A percentile compares a stretch with the other conserved stretches of the same genome.
Conservation (phyloP, 2,113 vertebrate genomes). For the Desmodus rotundus region DNA sequence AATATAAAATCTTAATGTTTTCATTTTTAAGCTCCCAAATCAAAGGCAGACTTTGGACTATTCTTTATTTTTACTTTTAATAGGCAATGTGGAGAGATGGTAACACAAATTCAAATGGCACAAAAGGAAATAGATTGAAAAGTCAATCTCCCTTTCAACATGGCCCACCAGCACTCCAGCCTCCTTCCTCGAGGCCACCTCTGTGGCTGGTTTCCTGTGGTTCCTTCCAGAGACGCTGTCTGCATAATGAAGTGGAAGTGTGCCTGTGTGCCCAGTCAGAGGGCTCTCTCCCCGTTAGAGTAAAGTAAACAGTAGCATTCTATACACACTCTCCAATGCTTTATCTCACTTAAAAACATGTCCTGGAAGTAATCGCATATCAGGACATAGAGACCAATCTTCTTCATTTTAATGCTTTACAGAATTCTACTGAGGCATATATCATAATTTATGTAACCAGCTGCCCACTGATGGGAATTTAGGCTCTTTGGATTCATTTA, state of each 20-base stretch:
- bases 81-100: background rate
- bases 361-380: background rate
- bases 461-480: background rate
- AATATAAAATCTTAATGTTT: slow-evolving; percentile 38
- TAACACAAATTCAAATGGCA: background rate
- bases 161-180: accelerated
- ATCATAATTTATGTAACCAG: background rate
- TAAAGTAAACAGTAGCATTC: background rate
- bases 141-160: background rate
- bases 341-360: background rate
- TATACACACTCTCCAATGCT: background rate
- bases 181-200: background rate
- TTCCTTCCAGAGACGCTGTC: background rate
- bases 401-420: background rate
- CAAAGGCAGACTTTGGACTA: slow-evolving; percentile 24
- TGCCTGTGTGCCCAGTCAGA: accelerated
- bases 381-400: background rate
- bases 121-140: background rate
- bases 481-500: background rate
- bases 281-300: background rate
- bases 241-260: background rate
- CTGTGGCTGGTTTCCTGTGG: background rate
- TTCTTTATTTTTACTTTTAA: slow-evolving; percentile 55
- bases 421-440: background rate
- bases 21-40: slow-evolving; percentile 27